A percentile compares a stretch with the other conserved stretches of the same genome.
phyloP scores from a whole-genome alignment of 2,888 invertebrate genomes.

The Microctonus brassicae region DNA sequence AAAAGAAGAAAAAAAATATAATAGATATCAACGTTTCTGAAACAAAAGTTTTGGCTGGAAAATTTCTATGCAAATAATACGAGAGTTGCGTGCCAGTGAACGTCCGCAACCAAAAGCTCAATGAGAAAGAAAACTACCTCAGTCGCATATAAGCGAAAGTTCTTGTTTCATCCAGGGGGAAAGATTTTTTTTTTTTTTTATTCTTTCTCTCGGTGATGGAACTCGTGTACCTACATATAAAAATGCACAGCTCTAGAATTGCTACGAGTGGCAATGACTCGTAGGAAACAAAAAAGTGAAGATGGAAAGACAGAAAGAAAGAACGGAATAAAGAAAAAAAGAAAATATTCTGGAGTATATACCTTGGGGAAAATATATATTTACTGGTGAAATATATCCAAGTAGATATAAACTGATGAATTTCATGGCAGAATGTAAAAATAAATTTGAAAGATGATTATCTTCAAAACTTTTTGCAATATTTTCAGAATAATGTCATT shows the following conservation, averaged over 20 bases:
- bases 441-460: neutral
- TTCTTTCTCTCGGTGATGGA: neutral
- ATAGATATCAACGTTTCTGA: neutral
- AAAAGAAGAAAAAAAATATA: constrained; percentile 4
- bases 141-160: constrained; percentile 4
- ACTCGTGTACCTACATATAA: neutral
- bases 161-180: neutral
- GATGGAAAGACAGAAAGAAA: neutral
- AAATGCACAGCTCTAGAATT: neutral
- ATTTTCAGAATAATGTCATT: neutral
- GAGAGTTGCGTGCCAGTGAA: constrained; percentile 13
- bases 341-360: neutral
- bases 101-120: constrained; percentile 12
- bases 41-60: constrained; percentile 14
- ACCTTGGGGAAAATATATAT: neutral
- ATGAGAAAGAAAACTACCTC: constrained; percentile 14
- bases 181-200: neutral
- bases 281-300: neutral
- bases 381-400: neutral
- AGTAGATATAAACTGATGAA: neutral
- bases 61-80: constrained; percentile 27
- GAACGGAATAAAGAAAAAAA: neutral
- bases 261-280: neutral
- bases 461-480: neutral
- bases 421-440: neutral